A percentile compares a stretch with the other conserved stretches of the same genome.
phyloP scores from a whole-genome alignment of 2,797 vertebrate genomes.

The Lithobates pipiens region DNA sequence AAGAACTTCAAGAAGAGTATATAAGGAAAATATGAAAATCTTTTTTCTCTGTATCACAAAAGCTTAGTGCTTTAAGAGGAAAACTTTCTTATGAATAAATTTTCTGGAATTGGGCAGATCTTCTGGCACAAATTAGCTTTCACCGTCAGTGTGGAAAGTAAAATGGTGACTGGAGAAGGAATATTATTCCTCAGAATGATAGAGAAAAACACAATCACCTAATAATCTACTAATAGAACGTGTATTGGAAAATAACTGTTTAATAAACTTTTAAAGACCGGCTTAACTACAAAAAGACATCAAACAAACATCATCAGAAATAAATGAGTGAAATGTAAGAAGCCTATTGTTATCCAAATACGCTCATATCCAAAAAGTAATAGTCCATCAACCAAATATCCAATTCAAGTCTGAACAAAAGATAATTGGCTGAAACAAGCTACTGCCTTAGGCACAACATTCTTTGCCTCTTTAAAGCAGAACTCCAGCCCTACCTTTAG shows the following conservation, averaged over 20 bases:
- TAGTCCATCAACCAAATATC: no score
- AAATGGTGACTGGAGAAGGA: constrained; percentile 11
- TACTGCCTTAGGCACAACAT: no score
- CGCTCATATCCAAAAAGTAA: no score
- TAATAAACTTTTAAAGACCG: no score
- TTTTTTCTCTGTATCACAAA: constrained; percentile 78
- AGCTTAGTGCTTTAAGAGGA: constrained; percentile 75
- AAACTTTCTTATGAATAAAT: constrained; percentile 72
- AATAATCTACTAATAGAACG: constrained; percentile 6
- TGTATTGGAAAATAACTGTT: neutral
- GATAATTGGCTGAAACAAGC: no score
- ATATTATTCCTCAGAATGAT: neutral
- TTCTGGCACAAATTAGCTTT: constrained; percentile 54
- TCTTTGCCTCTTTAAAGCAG: no score
- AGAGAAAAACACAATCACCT: neutral
- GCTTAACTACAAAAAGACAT: no score
- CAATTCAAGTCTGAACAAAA: no score
- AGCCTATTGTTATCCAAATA: no score
- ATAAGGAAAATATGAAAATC: constrained; percentile 78
- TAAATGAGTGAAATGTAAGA: no score
- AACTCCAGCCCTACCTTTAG: no score
- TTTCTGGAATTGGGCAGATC: constrained; percentile 30
- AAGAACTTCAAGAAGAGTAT: constrained; percentile 98
- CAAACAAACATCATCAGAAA: no score
- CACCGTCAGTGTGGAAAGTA: constrained; percentile 13